Conservation (phyloP, 2,797 vertebrate genomes). For the Pseudopleuronectes americanus region DNA sequence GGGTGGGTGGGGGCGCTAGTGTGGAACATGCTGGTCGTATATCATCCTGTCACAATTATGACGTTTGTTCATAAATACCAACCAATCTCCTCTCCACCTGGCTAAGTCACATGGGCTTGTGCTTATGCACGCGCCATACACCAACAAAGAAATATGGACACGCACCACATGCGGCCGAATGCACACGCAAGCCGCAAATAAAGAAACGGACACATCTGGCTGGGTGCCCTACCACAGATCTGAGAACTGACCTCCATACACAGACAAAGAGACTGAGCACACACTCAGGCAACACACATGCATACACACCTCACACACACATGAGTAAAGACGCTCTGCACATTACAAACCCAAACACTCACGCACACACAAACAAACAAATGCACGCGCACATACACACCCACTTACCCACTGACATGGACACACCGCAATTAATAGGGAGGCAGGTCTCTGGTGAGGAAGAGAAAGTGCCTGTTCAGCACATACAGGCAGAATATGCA, state of each 20-base stretch:
- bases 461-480: slow-evolving; percentile 83
- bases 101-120: slow-evolving; percentile 80
- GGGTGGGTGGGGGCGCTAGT: slow-evolving; percentile 44
- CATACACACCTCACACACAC: slow-evolving; percentile 28
- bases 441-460: slow-evolving; percentile 81
- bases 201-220: slow-evolving; percentile 66
- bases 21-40: slow-evolving; percentile 77
- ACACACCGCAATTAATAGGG: slow-evolving; percentile 80
- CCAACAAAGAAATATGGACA: slow-evolving; percentile 61
- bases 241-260: slow-evolving; percentile 70
- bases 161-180: slow-evolving; percentile 37
- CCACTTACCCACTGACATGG: slow-evolving; percentile 55
- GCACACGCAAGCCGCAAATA: slow-evolving; percentile 44
- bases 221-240: slow-evolving; percentile 50
- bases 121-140: slow-evolving; percentile 55
- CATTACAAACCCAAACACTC: slow-evolving; percentile 49
- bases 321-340: slow-evolving; percentile 33
- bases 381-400: slow-evolving; percentile 53
- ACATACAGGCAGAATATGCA: slow-evolving; percentile 88
- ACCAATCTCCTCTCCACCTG: slow-evolving; percentile 86
- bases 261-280: slow-evolving; percentile 46
- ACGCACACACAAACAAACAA: slow-evolving; percentile 67
- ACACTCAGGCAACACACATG: slow-evolving; percentile 42
- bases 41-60: slow-evolving; percentile 92
- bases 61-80: slow-evolving; percentile 90